These are phyloP conservation scores for Lasioglossum baleicum DNA, from an alignment of 1,140 invertebrate genomes.

Conservation along the genomic window DNA sequence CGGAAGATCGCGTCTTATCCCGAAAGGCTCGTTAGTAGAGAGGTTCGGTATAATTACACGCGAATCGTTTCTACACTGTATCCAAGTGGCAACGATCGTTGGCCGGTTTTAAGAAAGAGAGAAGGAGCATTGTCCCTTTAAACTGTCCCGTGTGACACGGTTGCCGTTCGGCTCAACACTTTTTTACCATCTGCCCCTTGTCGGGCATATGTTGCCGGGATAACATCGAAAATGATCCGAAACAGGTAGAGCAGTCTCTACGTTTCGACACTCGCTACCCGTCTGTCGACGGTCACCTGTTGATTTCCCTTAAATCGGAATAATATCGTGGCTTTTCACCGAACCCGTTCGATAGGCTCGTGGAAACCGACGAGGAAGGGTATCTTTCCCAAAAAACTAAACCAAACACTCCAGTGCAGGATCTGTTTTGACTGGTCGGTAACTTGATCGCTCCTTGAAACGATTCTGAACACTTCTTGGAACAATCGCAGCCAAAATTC, in stretches of 20 bases:
- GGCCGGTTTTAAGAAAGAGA: slow-evolving; percentile 9
- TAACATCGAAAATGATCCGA: slow-evolving; percentile 64
- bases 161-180: slow-evolving; percentile 51
- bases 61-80: background rate
- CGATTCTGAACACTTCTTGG: background rate
- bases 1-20: background rate
- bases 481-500: too few species aligned
- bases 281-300: slow-evolving; percentile 75
- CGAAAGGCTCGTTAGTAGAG: background rate
- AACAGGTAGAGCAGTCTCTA: slow-evolving; percentile 48
- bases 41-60: background rate
- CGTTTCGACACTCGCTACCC: slow-evolving; percentile 65
- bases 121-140: slow-evolving; percentile 26
- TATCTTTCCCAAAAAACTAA: too few species aligned
- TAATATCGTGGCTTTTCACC: slow-evolving; percentile 62
- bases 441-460: background rate
- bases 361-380: background rate
- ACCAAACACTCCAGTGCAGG: too few species aligned
- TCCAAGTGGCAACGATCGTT: background rate
- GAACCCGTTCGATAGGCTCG: background rate
- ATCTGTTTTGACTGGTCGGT: too few species aligned
- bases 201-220: slow-evolving; percentile 71
- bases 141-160: slow-evolving; percentile 48
- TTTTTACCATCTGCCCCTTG: slow-evolving; percentile 67
- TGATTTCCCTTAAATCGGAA: slow-evolving; percentile 72